Percentiles rank a stretch among this genome's conserved stretches.
Evolutionary conservation across 2,113 vertebrate species (phyloP).

Genomic region (Tympanuchus pallidicinctus): DNA sequence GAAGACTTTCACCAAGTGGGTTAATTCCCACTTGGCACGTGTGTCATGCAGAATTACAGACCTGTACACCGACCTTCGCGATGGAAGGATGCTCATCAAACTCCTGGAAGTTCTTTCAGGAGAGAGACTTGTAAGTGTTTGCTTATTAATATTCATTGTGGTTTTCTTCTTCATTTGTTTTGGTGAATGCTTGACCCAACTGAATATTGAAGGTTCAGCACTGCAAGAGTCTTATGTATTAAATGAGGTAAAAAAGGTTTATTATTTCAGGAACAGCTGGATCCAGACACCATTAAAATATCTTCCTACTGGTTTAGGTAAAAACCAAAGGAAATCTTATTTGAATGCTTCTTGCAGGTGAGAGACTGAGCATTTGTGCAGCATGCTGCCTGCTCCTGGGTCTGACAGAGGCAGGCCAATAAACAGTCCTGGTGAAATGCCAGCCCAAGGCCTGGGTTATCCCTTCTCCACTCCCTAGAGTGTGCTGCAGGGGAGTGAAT

Average conservation of each 20-base stretch:
- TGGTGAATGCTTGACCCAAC: neutral
- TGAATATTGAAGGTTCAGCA: neutral
- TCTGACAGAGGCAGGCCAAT: neutral
- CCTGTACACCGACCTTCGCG: constrained; percentile 92
- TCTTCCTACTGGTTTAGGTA: neutral
- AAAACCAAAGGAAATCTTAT: neutral
- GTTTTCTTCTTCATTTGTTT: neutral
- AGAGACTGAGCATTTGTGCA: neutral
- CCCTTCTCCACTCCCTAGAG: neutral
- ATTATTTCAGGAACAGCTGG: neutral
- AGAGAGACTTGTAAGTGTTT: constrained; percentile 87
- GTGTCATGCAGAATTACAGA: constrained; percentile 95
- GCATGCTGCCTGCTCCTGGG: neutral
- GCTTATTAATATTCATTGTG: neutral
- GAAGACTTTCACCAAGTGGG: constrained; percentile 98
- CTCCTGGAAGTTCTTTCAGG: constrained; percentile 94
- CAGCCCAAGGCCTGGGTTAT: neutral
- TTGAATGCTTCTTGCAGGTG: neutral
- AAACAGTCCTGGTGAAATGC: neutral
- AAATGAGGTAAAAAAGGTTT: neutral
- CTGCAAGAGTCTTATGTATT: neutral
- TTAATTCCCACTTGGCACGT: constrained; percentile 93
- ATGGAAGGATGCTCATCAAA: constrained; percentile 96
- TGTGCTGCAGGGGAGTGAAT: accelerated
- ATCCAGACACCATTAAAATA: neutral